phyloP scores from a whole-genome alignment of 2,888 invertebrate genomes.

The Chalcosyrphus nemorum region DNA sequence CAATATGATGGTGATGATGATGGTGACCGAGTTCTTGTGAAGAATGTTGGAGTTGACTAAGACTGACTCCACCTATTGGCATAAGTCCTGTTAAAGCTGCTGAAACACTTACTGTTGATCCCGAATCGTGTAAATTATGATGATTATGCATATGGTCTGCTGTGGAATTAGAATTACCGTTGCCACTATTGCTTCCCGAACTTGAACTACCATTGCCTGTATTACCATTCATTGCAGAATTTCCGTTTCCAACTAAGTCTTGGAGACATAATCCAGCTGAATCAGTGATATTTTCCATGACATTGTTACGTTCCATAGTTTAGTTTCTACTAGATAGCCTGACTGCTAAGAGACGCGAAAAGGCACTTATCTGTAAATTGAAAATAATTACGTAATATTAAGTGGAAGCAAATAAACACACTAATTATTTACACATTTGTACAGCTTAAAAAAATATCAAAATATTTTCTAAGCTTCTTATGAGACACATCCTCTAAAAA shows the following conservation, averaged over 20 bases:
- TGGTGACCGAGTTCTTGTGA: slow-evolving; percentile 83
- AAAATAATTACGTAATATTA: too few species aligned
- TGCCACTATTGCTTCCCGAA: slow-evolving; percentile 79
- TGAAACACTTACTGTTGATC: slow-evolving; percentile 84
- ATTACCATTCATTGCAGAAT: slow-evolving; percentile 80
- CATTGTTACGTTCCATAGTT: slow-evolving; percentile 75
- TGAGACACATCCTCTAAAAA: too few species aligned
- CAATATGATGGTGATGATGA: slow-evolving; percentile 84
- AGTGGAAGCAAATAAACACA: too few species aligned
- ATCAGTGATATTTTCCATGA: slow-evolving; percentile 84
- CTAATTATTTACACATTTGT: too few species aligned
- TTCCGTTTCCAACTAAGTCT: slow-evolving; percentile 85
- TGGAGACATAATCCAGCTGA: slow-evolving; percentile 86
- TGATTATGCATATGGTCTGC: slow-evolving; percentile 82
- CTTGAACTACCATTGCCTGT: slow-evolving; percentile 79
- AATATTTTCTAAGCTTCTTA: too few species aligned
- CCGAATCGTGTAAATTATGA: slow-evolving; percentile 83
- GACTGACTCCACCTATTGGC: slow-evolving; percentile 79
- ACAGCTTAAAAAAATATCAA: too few species aligned
- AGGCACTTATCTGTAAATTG: slow-evolving; percentile 54
- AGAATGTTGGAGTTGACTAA: slow-evolving; percentile 81
- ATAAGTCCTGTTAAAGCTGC: slow-evolving; percentile 84
- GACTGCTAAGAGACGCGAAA: slow-evolving; percentile 37
- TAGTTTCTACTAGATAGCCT: slow-evolving; percentile 1
- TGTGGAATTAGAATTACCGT: slow-evolving; percentile 77